Evolutionary conservation across 2,113 vertebrate species (phyloP).

Genomic region (Bagarius yarrelli): DNA sequence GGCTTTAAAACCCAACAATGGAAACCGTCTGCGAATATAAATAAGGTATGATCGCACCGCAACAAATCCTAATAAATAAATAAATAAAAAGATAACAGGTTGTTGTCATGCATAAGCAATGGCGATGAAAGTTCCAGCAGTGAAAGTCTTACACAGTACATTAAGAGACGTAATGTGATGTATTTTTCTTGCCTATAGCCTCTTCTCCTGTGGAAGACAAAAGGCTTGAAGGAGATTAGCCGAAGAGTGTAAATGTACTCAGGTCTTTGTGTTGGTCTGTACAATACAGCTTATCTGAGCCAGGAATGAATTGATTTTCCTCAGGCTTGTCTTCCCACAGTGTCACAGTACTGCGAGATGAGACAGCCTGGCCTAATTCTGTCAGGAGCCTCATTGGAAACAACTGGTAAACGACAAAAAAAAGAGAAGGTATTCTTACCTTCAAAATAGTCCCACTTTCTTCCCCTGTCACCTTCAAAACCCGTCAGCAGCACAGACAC

Average conservation of each 20-base stretch:
- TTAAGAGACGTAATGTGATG: conserved; percentile 45
- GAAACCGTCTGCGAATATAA: background rate
- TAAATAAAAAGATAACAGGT: conserved; percentile 31
- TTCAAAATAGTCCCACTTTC: conserved; percentile 15
- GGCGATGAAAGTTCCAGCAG: conserved; percentile 32
- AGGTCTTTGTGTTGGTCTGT: conserved; percentile 49
- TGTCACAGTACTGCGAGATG: conserved; percentile 41
- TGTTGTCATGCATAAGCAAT: conserved; percentile 20
- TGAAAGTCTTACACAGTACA: conserved; percentile 28
- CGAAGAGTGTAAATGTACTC: conserved; percentile 49
- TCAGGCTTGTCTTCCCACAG: conserved; percentile 47
- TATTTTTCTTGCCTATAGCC: conserved; percentile 45
- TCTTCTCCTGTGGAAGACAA: conserved; percentile 41
- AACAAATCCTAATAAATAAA: conserved; percentile 36
- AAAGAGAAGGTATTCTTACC: conserved; percentile 48
- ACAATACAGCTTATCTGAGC: conserved; percentile 60
- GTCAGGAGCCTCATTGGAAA: conserved; percentile 51
- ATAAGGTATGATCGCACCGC: background rate
- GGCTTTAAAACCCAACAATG: conserved; percentile 28
- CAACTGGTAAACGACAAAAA: conserved; percentile 46
- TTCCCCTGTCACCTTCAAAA: background rate
- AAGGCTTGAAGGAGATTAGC: conserved; percentile 55
- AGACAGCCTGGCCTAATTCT: conserved; percentile 59
- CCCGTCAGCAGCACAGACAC: conserved; percentile 38
- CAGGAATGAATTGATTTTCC: conserved; percentile 58